phyloP scores from a whole-genome alignment of 2,797 vertebrate genomes.

The Arctocebus calabarensis region DNA sequence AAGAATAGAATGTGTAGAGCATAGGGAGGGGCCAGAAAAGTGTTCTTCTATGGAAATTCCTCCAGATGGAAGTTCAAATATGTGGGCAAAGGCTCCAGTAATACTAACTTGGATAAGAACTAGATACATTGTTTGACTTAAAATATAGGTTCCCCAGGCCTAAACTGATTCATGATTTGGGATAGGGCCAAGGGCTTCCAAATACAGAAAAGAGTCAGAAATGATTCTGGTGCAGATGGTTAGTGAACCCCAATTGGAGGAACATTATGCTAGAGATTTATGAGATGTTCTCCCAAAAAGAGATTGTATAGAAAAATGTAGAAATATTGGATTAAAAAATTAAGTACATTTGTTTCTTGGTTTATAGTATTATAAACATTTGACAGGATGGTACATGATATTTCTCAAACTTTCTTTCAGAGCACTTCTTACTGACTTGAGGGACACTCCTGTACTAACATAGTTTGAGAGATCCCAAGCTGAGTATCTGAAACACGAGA shows the following conservation, averaged over 20 bases:
- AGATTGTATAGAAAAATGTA: slow-evolving; percentile 14
- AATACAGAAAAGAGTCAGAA: not conserved
- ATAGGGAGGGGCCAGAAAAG: not conserved
- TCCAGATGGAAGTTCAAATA: not conserved
- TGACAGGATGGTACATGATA: not conserved
- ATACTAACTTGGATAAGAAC: not conserved
- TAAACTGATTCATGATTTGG: not conserved
- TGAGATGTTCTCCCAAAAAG: not conserved
- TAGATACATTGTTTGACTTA: not conserved
- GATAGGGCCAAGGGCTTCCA: not conserved
- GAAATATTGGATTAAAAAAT: slow-evolving; percentile 18
- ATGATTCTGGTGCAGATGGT: not conserved
- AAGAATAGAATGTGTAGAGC: not conserved
- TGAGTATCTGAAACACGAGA: not conserved
- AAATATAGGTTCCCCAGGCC: not conserved
- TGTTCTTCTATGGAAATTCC: not conserved
- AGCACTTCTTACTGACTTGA: not conserved
- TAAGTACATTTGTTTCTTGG: slow-evolving; percentile 19
- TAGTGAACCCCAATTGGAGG: not conserved
- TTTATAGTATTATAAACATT: not conserved
- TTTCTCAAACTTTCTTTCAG: not conserved
- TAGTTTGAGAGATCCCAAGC: not conserved
- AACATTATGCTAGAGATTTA: not conserved
- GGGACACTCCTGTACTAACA: not conserved
- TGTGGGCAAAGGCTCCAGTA: not conserved